Evolutionary conservation across 2,797 vertebrate genomes (phyloP).

Genomic region (Hapalemur alaotrensis): DNA sequence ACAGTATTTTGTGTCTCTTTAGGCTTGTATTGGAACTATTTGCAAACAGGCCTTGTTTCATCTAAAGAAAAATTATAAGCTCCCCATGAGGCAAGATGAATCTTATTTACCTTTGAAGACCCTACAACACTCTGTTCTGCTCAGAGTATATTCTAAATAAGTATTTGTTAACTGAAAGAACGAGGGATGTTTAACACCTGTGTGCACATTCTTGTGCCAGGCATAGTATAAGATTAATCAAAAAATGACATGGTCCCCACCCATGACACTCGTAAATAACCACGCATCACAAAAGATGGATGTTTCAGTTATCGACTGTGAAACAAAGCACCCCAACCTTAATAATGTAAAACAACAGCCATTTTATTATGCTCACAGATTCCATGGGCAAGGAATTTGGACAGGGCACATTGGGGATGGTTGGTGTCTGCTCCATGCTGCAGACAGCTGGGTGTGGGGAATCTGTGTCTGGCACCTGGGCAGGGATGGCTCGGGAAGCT

Average conservation of each 20-base stretch:
- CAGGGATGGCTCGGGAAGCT: not conserved
- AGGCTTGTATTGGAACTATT: not conserved
- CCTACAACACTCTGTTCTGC: not conserved
- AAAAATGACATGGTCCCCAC: not conserved
- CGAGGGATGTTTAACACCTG: not conserved
- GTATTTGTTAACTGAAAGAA: not conserved
- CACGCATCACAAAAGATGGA: not conserved
- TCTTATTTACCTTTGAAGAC: not conserved
- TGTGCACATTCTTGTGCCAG: not conserved
- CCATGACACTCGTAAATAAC: not conserved
- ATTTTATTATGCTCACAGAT: not conserved
- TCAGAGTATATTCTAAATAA: not conserved
- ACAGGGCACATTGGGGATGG: not conserved
- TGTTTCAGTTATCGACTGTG: not conserved
- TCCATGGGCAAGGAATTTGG: not conserved
- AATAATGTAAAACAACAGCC: not conserved
- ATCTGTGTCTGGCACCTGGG: not conserved
- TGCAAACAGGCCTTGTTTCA: not conserved
- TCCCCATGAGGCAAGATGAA: not conserved
- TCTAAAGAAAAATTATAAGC: not conserved
- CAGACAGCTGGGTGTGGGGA: not conserved
- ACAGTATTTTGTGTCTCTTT: not conserved
- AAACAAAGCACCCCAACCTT: not conserved
- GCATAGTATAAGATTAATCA: not conserved
- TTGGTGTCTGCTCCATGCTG: not conserved